phyloP scores from a whole-genome alignment of 1,140 invertebrate genomes.

The Drosophila paulistorum region DNA sequence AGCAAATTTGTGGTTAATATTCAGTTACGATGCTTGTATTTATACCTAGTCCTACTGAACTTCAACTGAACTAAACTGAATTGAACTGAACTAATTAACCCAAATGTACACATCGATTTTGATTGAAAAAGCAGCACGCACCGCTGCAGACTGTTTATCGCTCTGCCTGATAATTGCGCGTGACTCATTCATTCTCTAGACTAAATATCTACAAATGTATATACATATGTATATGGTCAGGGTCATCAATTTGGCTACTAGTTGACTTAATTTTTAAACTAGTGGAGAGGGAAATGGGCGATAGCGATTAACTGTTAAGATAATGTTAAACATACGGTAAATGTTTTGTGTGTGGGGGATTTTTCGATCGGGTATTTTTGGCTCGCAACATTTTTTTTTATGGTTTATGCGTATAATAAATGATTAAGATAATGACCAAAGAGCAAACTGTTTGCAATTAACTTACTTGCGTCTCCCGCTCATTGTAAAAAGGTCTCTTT shows the following conservation, averaged over 20 bases:
- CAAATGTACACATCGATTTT: constrained; percentile 45
- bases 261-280: neutral
- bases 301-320: constrained; percentile 5
- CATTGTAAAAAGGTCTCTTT: neutral
- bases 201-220: neutral
- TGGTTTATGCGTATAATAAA: constrained; percentile 5
- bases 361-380: neutral
- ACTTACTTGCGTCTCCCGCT: neutral
- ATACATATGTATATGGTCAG: neutral
- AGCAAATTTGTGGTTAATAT: constrained; percentile 37
- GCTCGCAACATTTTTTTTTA: neutral
- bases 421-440: neutral
- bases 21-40: constrained; percentile 9
- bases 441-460: neutral
- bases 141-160: neutral
- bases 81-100: constrained; percentile 32
- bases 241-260: constrained; percentile 10
- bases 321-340: neutral
- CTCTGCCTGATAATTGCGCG: neutral
- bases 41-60: constrained; percentile 33
- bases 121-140: constrained; percentile 15
- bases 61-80: constrained; percentile 11
- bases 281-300: neutral
- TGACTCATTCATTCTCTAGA: neutral
- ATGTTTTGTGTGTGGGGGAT: neutral